A percentile compares a stretch with the other conserved stretches of the same genome.
Conservation (phyloP, 2,797 vertebrate species). For the Pangasius djambal region DNA sequence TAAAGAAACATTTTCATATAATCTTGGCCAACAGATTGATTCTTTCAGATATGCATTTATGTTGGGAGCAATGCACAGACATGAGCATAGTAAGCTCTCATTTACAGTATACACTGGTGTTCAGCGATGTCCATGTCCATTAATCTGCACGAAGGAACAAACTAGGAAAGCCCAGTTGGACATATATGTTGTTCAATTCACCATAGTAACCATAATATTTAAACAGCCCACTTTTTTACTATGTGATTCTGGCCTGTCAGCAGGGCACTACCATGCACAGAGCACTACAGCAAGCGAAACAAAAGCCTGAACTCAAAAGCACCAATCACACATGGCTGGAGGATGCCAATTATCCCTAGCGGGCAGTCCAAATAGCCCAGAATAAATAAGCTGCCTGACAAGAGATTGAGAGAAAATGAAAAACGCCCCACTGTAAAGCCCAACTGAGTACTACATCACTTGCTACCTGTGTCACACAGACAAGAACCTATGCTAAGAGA, state of each 20-base stretch:
- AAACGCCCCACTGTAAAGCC: background rate
- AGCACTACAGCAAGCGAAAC: background rate
- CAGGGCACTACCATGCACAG: background rate
- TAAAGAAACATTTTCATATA: background rate
- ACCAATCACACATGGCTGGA: background rate
- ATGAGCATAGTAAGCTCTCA: background rate
- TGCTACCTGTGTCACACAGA: background rate
- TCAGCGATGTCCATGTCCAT: background rate
- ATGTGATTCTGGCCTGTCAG: background rate
- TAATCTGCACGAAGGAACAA: background rate
- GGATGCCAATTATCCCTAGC: background rate
- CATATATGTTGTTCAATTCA: background rate
- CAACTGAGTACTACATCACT: too few species aligned
- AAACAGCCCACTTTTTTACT: background rate
- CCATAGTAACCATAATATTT: background rate
- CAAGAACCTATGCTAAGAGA: background rate
- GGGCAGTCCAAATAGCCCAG: background rate
- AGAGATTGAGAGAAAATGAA: background rate
- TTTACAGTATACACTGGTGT: background rate
- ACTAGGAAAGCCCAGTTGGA: background rate
- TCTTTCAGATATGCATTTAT: background rate
- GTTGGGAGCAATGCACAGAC: background rate
- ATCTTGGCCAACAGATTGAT: background rate
- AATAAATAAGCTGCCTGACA: background rate
- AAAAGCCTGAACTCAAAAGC: background rate